phyloP scores from a whole-genome alignment of 2,113 vertebrate genomes.

The Bungarus multicinctus region DNA sequence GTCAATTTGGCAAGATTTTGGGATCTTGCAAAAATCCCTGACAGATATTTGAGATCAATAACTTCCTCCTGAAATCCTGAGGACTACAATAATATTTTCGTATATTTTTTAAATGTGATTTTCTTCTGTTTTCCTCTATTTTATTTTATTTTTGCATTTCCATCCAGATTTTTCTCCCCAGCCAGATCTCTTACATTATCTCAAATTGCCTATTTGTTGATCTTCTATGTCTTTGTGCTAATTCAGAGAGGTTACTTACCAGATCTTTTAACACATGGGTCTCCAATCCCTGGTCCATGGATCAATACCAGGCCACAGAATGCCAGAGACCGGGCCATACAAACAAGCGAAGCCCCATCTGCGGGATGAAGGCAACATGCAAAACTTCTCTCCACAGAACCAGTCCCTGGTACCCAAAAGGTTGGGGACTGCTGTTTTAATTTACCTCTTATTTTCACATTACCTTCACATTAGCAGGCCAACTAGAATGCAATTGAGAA shows the following conservation, averaged over 20 bases:
- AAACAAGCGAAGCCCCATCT: too few relatives aligned
- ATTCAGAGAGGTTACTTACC: not conserved
- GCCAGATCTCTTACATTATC: not conserved
- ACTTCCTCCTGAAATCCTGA: not conserved
- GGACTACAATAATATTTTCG: not conserved
- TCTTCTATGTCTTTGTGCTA: not conserved
- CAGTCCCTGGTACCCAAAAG: too few relatives aligned
- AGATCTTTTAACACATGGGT: not conserved
- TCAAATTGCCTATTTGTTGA: not conserved
- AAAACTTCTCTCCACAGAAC: too few relatives aligned
- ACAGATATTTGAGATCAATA: not conserved
- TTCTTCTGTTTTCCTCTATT: not conserved
- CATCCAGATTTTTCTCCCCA: not conserved
- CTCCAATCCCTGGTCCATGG: too few relatives aligned
- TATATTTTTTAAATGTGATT: not conserved
- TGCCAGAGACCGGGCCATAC: too few relatives aligned
- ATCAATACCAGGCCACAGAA: too few relatives aligned
- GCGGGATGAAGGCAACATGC: too few relatives aligned
- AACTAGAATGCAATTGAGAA: not conserved
- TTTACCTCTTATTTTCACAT: not conserved
- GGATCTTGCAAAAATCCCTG: not conserved
- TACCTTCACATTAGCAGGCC: not conserved
- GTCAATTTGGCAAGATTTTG: not conserved
- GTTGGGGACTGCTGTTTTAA: too few relatives aligned
- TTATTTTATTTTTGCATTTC: not conserved